Conservation (phyloP, 1,140 invertebrate genomes). For the Mylabris phalerata region DNA sequence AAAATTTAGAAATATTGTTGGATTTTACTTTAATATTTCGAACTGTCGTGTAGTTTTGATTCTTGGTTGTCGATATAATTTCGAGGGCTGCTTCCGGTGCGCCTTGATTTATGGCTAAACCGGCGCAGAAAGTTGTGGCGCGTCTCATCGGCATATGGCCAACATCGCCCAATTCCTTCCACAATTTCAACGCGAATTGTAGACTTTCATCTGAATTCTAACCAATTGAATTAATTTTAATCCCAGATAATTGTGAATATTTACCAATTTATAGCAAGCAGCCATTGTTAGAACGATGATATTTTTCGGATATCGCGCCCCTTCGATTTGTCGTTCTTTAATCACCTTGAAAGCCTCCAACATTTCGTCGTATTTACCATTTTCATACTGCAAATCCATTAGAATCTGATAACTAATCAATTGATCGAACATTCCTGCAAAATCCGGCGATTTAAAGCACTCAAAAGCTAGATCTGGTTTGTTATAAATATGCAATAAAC, state of each 20-base stretch:
- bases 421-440: conserved; percentile 66
- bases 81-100: conserved; percentile 60
- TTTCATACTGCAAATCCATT: conserved; percentile 64
- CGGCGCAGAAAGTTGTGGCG: conserved; percentile 54
- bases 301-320: conserved; percentile 60
- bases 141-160: conserved; percentile 53
- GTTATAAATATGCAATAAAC: conserved; percentile 65
- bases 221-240: conserved; percentile 29
- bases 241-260: not conserved
- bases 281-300: conserved; percentile 56
- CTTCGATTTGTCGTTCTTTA: conserved; percentile 50
- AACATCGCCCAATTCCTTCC: conserved; percentile 49
- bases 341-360: conserved; percentile 56
- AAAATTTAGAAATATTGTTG: not conserved
- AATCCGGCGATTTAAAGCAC: conserved; percentile 56
- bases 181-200: conserved; percentile 55
- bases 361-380: conserved; percentile 62
- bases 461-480: conserved; percentile 59
- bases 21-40: conserved; percentile 57
- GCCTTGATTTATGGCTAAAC: conserved; percentile 61
- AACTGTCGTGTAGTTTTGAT: conserved; percentile 56
- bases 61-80: conserved; percentile 47
- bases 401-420: conserved; percentile 59
- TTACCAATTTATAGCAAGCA: conserved; percentile 70
- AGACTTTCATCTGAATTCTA: conserved; percentile 66